These are phyloP conservation scores for Lacerta bilineata DNA, from an alignment of 2,797 vertebrate species.

Conservation along the genomic window DNA sequence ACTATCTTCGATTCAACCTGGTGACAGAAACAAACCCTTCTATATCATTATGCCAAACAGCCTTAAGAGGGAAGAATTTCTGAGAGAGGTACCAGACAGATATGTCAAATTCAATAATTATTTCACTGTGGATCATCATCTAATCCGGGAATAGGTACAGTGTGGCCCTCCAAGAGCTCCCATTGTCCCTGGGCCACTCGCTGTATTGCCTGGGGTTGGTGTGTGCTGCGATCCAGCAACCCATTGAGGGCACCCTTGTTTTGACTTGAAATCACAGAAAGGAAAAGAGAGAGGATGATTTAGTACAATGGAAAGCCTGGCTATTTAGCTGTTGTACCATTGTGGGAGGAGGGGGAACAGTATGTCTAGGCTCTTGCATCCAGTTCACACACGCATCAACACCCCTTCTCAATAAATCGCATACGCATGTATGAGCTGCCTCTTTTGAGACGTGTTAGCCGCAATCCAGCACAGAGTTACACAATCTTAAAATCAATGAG, in stretches of 20 bases:
- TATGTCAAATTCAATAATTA: neutral
- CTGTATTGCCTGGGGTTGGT: too few relatives aligned
- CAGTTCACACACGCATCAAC: neutral
- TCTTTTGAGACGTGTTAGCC: neutral
- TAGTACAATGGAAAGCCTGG: neutral
- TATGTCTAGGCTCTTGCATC: neutral
- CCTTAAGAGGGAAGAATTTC: neutral
- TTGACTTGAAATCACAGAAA: neutral
- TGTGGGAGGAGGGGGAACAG: neutral
- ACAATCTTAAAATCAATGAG: neutral
- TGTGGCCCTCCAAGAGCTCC: too few relatives aligned
- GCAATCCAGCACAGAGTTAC: neutral
- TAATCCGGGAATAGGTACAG: too few relatives aligned
- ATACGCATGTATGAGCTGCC: neutral
- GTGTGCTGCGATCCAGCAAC: too few relatives aligned
- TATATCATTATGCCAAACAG: neutral
- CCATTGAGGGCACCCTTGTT: neutral
- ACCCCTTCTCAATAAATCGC: neutral
- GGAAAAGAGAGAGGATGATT: neutral
- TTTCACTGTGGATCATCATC: neutral
- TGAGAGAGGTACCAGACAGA: neutral
- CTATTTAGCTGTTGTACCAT: too few relatives aligned
- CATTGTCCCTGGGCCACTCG: too few relatives aligned
- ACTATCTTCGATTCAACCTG: too few relatives aligned
- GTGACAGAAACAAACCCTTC: neutral